Conservation (phyloP, 2,113 vertebrate species). For the Electrona antarctica region DNA sequence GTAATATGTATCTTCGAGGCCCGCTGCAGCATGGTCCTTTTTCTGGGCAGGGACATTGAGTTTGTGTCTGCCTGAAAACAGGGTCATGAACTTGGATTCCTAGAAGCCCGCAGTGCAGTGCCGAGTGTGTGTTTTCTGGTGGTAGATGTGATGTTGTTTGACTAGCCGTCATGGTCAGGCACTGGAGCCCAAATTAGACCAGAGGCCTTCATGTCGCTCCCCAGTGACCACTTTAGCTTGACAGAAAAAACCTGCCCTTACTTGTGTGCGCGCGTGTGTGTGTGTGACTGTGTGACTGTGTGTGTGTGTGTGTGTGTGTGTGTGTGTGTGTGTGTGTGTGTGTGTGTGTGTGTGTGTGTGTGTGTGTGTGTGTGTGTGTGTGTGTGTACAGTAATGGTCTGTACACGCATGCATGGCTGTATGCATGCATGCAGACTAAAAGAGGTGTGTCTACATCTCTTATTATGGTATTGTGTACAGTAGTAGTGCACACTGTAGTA, state of each 20-base stretch:
- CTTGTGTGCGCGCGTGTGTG: slow-evolving; percentile 3
- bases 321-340: not conserved
- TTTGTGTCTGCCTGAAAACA: slow-evolving; percentile 8
- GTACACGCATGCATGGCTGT: too few species aligned
- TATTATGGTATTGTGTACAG: too few species aligned
- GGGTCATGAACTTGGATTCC: slow-evolving; percentile 45
- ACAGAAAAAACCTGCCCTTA: slow-evolving; percentile 51
- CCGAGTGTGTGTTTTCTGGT: slow-evolving; percentile 15
- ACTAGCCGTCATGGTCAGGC: slow-evolving; percentile 55
- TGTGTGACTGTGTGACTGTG: not conserved
- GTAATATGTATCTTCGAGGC: too few species aligned
- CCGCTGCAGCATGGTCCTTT: not conserved
- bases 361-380: not conserved
- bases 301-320: slow-evolving; percentile 12
- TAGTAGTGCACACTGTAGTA: too few species aligned
- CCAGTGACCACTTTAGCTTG: slow-evolving; percentile 46
- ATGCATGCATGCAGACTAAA: too few species aligned
- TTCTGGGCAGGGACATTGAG: slow-evolving; percentile 1
- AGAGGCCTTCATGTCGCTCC: slow-evolving; percentile 27
- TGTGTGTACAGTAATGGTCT: not conserved
- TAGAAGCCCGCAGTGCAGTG: slow-evolving; percentile 35
- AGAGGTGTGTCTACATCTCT: too few species aligned
- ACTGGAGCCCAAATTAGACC: slow-evolving; percentile 59
- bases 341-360: not conserved
- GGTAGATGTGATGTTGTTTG: slow-evolving; percentile 55